Base-by-base conservation (phyloP, 2,888 invertebrate genomes). In the Oligia fasciuncula region DNA sequence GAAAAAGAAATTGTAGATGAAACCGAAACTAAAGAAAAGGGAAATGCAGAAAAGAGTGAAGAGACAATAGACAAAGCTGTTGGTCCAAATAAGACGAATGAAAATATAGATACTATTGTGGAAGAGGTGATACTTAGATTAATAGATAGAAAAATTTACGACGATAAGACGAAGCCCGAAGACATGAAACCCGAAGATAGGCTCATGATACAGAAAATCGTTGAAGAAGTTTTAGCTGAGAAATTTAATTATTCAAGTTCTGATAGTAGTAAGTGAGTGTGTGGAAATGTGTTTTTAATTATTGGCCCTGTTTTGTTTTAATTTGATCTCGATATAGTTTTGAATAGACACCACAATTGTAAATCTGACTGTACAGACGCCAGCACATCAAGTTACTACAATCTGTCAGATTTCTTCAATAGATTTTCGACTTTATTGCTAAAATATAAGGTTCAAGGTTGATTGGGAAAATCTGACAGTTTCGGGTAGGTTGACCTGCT, bases 121-220 rank as follows among this genome's bases (percentile, higher is more conserved):
- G 97, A 97, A 90, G 97, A 97, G 88, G 97, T 97, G 67, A 96
- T 97, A 88, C 85, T 88, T 70, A 95, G 96, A 86, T 92, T 97
- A 69, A 94, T 96, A 89, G 96, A 96, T 90, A 95, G 97, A 88
- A 97, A 97, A 93, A 95, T 97, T 88, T 97, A 96, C 85, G 97
- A 97, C 79, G 96, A 96, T 80, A 97, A 97, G 90, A 95, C 96
- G 5, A 97, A 96, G 91, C 96, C 95, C 43, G 97, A 97, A 90
- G 96, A 96, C 87, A 94, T 96, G 35, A 95, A 93, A 89, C 89
- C 93, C 62, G 96, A 96, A 92, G 96, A 97, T 79, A 94, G 96
- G 87, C 92, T 92, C 81, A 92, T 95, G 76, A 96, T 96, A 82
- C 96, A 97, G 90, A 96, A 94, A 89, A 97, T 97, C 71, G 97